Percentiles rank a stretch among this genome's conserved stretches.
These are phyloP conservation scores for Paracentrotus lividus DNA, from an alignment of 53 echinoderm and acorn worm species.

Conservation along the genomic window DNA sequence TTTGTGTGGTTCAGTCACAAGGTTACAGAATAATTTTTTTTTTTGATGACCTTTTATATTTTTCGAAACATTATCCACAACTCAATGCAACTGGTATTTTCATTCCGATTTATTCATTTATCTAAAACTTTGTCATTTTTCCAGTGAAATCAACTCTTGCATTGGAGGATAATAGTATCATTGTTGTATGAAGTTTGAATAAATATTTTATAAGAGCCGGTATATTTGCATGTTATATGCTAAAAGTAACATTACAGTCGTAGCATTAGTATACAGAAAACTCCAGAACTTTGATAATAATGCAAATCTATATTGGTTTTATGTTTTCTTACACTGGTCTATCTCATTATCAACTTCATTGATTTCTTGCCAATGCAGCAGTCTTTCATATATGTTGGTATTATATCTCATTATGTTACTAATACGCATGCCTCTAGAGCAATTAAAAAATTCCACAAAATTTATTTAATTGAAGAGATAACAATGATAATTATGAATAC, in stretches of 20 bases:
- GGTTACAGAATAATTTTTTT: neutral
- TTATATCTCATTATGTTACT: neutral
- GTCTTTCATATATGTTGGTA: neutral
- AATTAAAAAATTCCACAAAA: too few relatives aligned
- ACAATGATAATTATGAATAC: too few relatives aligned
- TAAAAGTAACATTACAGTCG: neutral
- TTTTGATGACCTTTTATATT: neutral
- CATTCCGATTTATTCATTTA: neutral
- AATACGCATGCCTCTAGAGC: too few relatives aligned
- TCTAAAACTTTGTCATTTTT: neutral
- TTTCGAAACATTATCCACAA: neutral
- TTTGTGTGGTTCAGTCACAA: neutral
- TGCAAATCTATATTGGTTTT: too few relatives aligned
- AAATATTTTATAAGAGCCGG: neutral
- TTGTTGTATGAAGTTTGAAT: neutral
- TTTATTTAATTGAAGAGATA: too few relatives aligned
- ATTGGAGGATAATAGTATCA: neutral
- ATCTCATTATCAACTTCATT: neutral
- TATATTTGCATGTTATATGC: neutral
- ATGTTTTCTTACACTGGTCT: neutral
- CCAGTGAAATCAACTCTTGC: neutral
- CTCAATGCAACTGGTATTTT: neutral
- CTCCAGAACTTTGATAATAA: too few relatives aligned
- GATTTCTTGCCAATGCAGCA: neutral
- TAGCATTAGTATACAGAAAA: neutral